Percentiles rank a stretch among this genome's conserved stretches.
Evolutionary conservation across 2,888 invertebrate species (phyloP).

Genomic region (Xanthorhoe spadicearia): DNA sequence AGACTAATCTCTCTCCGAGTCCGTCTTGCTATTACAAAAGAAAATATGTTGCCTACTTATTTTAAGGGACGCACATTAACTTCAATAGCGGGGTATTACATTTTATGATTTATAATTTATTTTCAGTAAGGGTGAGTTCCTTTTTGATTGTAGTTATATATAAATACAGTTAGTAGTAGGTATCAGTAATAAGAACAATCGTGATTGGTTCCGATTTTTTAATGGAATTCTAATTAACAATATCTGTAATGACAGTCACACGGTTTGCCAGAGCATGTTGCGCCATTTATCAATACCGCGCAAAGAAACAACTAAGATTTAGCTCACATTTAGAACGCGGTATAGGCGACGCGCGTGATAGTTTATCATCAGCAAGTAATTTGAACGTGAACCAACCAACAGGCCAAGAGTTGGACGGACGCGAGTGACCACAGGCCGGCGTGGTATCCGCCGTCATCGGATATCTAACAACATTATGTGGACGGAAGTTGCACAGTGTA

Average conservation of each 20-base stretch:
- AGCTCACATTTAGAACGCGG: conserved; percentile 13
- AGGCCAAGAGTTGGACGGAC: conserved; percentile 55
- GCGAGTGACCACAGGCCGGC: conserved; percentile 61
- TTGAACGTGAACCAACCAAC: too few species aligned
- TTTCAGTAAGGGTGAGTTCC: conserved; percentile 10
- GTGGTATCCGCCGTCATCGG: conserved; percentile 62
- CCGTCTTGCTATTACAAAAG: conserved; percentile 30
- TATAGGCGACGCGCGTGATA: conserved; percentile 26
- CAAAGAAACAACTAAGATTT: background rate
- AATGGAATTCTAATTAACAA: background rate
- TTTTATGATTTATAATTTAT: conserved; percentile 28
- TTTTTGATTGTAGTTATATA: conserved; percentile 7
- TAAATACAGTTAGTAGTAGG: too few species aligned
- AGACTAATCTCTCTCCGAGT: conserved; percentile 51
- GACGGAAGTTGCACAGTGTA: conserved; percentile 80
- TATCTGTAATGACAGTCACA: background rate
- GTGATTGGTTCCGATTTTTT: background rate
- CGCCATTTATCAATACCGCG: background rate
- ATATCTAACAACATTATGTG: conserved; percentile 70
- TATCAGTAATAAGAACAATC: background rate
- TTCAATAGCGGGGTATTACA: conserved; percentile 28
- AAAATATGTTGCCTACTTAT: conserved; percentile 35
- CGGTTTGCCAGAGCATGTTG: background rate
- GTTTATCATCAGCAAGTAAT: conserved; percentile 3
- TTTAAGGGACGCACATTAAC: conserved; percentile 33